phyloP scores from a whole-genome alignment of 2,888 invertebrate genomes.

The Acanthopleura granulata region DNA sequence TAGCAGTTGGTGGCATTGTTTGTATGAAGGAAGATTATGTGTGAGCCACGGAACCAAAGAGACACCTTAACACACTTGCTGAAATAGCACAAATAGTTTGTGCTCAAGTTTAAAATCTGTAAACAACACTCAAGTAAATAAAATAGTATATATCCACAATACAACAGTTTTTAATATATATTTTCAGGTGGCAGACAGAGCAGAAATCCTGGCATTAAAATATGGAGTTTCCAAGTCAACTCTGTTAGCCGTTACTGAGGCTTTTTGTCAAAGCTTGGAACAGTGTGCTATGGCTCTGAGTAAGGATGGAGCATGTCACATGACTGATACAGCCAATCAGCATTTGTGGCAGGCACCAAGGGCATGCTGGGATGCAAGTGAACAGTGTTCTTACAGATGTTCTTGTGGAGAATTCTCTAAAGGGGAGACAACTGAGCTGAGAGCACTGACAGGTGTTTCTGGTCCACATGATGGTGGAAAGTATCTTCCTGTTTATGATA shows the following conservation, averaged over 20 bases:
- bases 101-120: too few relatives aligned
- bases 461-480: too few relatives aligned
- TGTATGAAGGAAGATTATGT: too few relatives aligned
- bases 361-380: neutral
- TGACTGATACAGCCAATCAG: constrained; percentile 7
- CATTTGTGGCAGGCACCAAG: neutral
- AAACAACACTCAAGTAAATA: too few relatives aligned
- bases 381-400: neutral
- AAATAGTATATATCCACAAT: too few relatives aligned
- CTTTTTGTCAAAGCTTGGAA: neutral
- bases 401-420: neutral
- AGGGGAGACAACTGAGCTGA: neutral
- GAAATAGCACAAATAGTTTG: too few relatives aligned
- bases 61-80: too few relatives aligned
- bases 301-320: neutral
- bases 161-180: too few relatives aligned
- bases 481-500: too few relatives aligned
- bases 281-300: neutral
- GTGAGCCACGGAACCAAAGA: too few relatives aligned
- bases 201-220: neutral
- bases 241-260: neutral
- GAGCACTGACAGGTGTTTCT: too few relatives aligned
- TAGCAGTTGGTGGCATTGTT: too few relatives aligned
- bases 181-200: neutral
- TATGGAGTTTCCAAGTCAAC: neutral